These are phyloP conservation scores for Temnothorax rugatulus DNA, from an alignment of 2,888 invertebrate species.

Conservation along the genomic window DNA sequence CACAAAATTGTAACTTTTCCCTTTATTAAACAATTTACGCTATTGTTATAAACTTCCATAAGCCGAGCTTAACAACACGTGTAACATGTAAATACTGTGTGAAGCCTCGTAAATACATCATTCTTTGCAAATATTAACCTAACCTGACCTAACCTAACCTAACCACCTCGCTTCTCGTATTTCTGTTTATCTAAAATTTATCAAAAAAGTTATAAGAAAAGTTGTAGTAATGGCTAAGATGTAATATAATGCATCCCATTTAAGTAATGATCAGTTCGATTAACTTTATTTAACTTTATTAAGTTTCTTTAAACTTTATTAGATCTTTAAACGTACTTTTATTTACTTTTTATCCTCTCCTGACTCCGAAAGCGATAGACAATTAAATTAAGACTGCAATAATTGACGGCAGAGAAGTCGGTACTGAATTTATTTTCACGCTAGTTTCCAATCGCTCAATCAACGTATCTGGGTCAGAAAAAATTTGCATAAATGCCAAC, in stretches of 20 bases:
- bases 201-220: not conserved
- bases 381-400: not conserved
- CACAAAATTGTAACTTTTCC: constrained; percentile 28
- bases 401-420: not conserved
- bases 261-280: not conserved
- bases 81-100: not conserved
- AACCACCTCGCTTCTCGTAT: not conserved
- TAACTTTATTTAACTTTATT: constrained; percentile 13
- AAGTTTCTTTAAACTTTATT: not conserved
- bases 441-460: not conserved
- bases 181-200: not conserved
- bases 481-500: not conserved
- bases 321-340: not conserved
- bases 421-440: not conserved
- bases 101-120: constrained; percentile 16
- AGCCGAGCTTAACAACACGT: not conserved
- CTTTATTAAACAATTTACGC: constrained; percentile 30
- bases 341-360: not conserved
- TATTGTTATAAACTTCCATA: not conserved
- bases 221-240: not conserved
- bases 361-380: not conserved
- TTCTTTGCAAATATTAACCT: not conserved
- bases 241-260: not conserved
- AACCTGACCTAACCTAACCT: too few species aligned
- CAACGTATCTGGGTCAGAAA: not conserved